Evolutionary conservation across 2,888 invertebrate species (phyloP), one percentile per base, ranked within the genome.

Genomic region (Pseudococcus viburni): DNA sequence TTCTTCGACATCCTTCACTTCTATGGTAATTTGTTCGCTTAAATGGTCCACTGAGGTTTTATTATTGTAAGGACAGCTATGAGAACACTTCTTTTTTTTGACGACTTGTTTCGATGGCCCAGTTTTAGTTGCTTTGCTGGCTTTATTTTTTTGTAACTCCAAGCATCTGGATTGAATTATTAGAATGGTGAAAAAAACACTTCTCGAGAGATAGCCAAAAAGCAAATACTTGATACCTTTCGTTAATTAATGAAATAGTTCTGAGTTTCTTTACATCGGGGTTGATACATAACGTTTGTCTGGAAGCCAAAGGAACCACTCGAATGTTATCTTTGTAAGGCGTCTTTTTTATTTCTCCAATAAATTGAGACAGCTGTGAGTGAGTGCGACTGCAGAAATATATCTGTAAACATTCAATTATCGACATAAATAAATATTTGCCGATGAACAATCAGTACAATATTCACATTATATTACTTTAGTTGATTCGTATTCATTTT

Each of bases 341-440:
- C 88, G 97, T 98, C 91, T 95, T 95, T 90, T 95, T 94, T 1
- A 99, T 94, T 93, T 99, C 99, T 80, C 95, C 94, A n/a, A 98
- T 94, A 92, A 99, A 97, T 92, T 99, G 99, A 0, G 97, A 94
- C 68, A 99, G 92, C 91, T 99, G 99, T 0, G 99, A 98, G 92
- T 99, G 99, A 7, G 99, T 99, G 90, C 99, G 94, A 90, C 98
- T 98, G 91, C 98, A 97, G 92, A 97, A 99, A 91, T 95, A 97
- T 89, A 99, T 96, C 95, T 96, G 92, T 55, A 59, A 55, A 22
- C 7, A 26, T 77, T 59, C n/a, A 85, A 88, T 19, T 42, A 42
- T 42, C 42, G 5, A 42, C 26, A 33, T 33, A 3, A 42, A 8
- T 5, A 5, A 42, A 42, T 42, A 42, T 7, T 9, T 42, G 42